Percentiles rank a stretch among this genome's conserved stretches.
Evolutionary conservation across 2,113 vertebrate species (phyloP).

Genomic region (Trogon surrucura): DNA sequence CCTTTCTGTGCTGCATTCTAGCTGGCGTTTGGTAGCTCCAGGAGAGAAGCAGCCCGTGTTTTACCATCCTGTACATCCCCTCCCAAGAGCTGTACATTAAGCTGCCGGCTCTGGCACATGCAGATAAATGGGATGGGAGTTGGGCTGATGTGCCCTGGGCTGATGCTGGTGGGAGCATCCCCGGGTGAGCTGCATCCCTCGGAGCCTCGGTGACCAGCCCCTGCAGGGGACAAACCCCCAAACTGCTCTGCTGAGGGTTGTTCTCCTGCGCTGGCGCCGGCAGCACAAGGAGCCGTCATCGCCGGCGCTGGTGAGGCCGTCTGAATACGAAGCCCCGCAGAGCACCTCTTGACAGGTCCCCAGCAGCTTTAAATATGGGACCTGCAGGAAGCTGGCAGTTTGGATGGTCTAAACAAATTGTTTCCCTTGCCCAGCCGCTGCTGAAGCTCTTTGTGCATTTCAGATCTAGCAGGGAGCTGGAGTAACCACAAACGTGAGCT

Average conservation of each 20-base stretch:
- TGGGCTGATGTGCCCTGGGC: neutral
- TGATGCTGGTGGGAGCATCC: neutral
- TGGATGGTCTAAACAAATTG: neutral
- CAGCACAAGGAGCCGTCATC: neutral
- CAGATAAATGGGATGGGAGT: neutral
- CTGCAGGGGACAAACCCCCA: neutral
- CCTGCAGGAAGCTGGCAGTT: neutral
- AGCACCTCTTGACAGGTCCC: neutral
- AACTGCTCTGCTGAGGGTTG: neutral
- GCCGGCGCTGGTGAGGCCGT: fast-evolving
- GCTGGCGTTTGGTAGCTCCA: neutral
- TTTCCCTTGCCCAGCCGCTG: neutral
- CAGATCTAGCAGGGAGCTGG: neutral
- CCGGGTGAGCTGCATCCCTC: neutral
- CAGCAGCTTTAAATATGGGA: neutral
- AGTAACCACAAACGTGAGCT: neutral
- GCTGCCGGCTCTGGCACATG: neutral
- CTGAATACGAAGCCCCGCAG: neutral
- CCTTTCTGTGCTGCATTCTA: neutral
- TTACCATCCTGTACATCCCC: neutral
- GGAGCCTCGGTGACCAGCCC: neutral
- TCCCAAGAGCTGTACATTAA: fast-evolving
- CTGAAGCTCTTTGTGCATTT: neutral
- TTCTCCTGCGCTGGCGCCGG: neutral
- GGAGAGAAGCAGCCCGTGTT: neutral